Conservation (phyloP, 2,888 invertebrate species). For the Cylloceria caligata region DNA sequence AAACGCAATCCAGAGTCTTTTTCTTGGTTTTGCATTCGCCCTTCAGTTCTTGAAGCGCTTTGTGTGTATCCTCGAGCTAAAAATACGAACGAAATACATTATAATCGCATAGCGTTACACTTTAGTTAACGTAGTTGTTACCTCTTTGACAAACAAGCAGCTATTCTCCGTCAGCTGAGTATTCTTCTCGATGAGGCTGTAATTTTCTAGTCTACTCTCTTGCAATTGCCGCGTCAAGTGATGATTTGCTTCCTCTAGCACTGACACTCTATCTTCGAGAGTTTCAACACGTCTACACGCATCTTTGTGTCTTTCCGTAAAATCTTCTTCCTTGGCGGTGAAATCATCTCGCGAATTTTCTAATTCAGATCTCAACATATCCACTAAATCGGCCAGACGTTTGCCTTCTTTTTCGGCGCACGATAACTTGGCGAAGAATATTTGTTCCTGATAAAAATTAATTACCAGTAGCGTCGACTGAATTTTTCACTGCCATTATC, state of each 20-base stretch:
- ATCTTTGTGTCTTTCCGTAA: conserved; percentile 67
- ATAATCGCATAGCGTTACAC: not conserved
- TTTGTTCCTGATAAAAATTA: conserved; percentile 71
- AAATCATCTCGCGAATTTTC: conserved; percentile 71
- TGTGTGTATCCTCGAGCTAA: conserved; percentile 78
- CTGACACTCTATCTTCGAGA: conserved; percentile 71
- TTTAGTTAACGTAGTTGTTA: conserved; percentile 55
- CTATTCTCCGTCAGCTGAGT: conserved; percentile 75
- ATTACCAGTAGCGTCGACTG: not conserved
- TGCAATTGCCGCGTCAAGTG: conserved; percentile 74
- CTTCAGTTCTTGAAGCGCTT: conserved; percentile 75
- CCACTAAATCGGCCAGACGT: conserved; percentile 67
- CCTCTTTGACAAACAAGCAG: conserved; percentile 75
- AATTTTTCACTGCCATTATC: not conserved
- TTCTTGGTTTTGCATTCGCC: conserved; percentile 77
- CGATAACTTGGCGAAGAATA: conserved; percentile 71
- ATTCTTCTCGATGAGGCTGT: conserved; percentile 74
- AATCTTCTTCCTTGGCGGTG: conserved; percentile 68
- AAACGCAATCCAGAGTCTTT: conserved; percentile 75
- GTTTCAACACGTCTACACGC: conserved; percentile 70
- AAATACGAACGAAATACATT: conserved; percentile 27
- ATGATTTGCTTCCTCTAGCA: conserved; percentile 73
- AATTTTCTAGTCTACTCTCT: conserved; percentile 73
- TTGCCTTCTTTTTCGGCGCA: conserved; percentile 70
- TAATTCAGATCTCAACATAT: conserved; percentile 74